Percentiles rank a stretch among this genome's conserved stretches.
phyloP scores from a whole-genome alignment of 2,113 vertebrate genomes.

The Dasypus novemcinctus region DNA sequence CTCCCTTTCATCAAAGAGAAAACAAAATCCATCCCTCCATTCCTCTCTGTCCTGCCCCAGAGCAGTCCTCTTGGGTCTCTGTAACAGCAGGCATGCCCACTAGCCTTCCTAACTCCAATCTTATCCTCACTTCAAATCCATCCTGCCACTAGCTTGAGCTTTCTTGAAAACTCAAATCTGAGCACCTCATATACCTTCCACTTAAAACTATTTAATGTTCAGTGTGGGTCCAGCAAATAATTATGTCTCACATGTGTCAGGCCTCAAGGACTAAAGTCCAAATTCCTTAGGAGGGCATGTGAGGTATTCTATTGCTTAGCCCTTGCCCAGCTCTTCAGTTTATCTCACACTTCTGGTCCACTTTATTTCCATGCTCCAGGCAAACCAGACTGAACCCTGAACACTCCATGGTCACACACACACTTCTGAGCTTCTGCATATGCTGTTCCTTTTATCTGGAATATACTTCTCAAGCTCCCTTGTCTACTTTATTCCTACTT shows the following conservation, averaged over 20 bases:
- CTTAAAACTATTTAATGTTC: background rate
- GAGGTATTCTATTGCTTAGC: background rate
- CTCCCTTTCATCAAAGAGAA: background rate
- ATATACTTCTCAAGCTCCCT: background rate
- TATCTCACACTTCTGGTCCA: background rate
- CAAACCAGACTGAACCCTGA: background rate
- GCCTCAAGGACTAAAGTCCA: background rate
- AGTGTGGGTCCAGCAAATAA: background rate
- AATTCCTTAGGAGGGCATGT: background rate
- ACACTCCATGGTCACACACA: fast-evolving
- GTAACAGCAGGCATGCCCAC: background rate
- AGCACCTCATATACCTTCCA: background rate
- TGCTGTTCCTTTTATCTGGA: background rate
- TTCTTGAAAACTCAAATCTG: background rate
- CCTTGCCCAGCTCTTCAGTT: background rate
- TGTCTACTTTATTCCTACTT: background rate
- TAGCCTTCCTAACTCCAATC: background rate
- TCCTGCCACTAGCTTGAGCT: background rate
- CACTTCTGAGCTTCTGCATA: background rate
- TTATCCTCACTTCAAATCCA: background rate
- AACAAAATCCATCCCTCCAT: fast-evolving
- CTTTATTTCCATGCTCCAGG: background rate
- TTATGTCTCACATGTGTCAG: background rate
- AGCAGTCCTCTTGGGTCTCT: background rate
- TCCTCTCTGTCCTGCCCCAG: background rate